Conservation (phyloP, 1,140 invertebrate genomes). For the Tetraneura akinire region DNA sequence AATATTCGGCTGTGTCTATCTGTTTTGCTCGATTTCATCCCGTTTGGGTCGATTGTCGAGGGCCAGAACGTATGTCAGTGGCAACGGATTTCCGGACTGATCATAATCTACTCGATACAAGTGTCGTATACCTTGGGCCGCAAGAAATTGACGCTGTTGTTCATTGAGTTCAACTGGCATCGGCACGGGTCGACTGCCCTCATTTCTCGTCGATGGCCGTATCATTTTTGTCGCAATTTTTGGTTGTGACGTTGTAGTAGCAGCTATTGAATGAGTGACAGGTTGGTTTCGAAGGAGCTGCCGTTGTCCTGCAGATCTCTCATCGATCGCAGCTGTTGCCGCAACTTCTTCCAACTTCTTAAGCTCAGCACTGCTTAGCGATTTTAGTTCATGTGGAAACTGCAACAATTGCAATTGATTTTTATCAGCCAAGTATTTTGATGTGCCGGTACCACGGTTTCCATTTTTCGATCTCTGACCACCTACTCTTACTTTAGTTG, state of each 20-base stretch:
- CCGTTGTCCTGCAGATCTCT: background rate
- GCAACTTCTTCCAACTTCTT: conserved; percentile 59
- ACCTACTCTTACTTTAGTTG: background rate
- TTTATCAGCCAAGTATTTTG: background rate
- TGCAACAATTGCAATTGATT: conserved; percentile 26
- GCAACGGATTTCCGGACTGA: conserved; percentile 51
- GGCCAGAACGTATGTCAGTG: conserved; percentile 53
- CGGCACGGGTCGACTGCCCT: conserved; percentile 57
- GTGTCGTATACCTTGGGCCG: conserved; percentile 59
- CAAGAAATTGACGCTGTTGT: conserved; percentile 56
- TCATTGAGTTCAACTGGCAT: conserved; percentile 58
- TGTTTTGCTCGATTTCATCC: background rate
- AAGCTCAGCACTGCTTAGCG: conserved; percentile 59
- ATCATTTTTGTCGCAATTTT: background rate
- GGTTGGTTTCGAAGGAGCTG: background rate
- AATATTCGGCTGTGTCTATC: background rate
- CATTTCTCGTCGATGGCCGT: conserved; percentile 54
- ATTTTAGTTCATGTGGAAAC: conserved; percentile 43
- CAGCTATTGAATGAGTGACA: background rate
- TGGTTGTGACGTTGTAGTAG: conserved; percentile 50
- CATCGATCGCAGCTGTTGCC: conserved; percentile 55
- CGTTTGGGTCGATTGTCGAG: conserved; percentile 49
- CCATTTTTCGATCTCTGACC: background rate
- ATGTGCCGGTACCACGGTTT: background rate
- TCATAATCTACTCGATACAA: conserved; percentile 56